These are phyloP conservation scores for Cephalopterus ornatus DNA, from an alignment of 2,113 vertebrate species.

Conservation along the genomic window DNA sequence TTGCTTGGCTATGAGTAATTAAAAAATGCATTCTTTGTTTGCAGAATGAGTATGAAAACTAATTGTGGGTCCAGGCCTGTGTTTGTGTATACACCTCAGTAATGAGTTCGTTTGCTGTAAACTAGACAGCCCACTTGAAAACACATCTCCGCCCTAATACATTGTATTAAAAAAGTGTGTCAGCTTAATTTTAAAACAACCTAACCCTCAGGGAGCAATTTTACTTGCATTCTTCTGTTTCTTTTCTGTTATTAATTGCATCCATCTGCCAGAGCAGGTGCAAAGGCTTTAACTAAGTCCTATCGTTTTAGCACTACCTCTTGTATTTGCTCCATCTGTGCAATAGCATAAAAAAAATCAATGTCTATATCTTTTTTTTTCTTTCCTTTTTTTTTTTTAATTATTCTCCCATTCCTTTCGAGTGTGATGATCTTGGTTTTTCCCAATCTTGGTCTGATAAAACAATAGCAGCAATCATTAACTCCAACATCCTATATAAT, in stretches of 20 bases:
- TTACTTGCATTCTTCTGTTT: conserved; percentile 30
- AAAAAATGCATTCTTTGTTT: background rate
- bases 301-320: background rate
- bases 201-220: conserved; percentile 27
- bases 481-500: background rate
- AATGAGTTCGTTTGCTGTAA: conserved; percentile 4
- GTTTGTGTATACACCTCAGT: background rate
- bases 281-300: conserved; percentile 46
- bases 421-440: background rate
- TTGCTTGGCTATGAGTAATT: background rate
- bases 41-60: background rate
- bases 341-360: background rate
- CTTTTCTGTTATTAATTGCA: conserved; percentile 57
- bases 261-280: conserved; percentile 58
- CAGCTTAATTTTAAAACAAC: conserved; percentile 56
- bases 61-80: background rate
- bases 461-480: background rate
- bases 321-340: conserved; percentile 37
- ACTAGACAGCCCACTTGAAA: conserved; percentile 29
- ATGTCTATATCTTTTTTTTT: background rate
- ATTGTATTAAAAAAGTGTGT: conserved; percentile 20
- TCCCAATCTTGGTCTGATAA: background rate
- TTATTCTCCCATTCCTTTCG: background rate
- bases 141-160: background rate
- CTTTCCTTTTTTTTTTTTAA: too few relatives aligned